Base-by-base conservation (phyloP, 2,888 invertebrate genomes). In the Hydraecia micacea region DNA sequence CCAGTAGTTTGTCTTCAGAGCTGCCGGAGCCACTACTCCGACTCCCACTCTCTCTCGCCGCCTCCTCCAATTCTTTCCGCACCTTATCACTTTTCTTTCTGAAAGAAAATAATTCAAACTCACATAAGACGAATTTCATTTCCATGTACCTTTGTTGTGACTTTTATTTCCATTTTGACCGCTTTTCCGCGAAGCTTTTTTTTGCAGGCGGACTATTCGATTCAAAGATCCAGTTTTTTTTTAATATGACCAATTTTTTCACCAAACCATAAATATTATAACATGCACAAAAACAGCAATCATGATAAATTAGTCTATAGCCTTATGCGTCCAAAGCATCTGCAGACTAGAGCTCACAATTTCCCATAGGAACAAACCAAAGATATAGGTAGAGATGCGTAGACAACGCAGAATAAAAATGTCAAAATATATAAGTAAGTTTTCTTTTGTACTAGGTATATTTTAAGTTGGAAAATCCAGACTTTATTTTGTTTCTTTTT, bases 51-150 rank as follows among this genome's bases (percentile, higher is more conserved):
- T 98, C 98, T 85, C 97, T 96, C 0, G 98, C 99, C 36, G 99
- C 99, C 92, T 99, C 99, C 95, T 99, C 99, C 70, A 99, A 95
- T 91, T 99, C 99, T 93, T 98, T 98, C 92, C 98, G 98, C 93
- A 99, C 97, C 95, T 98, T 98, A 87, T 98, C 98, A 94, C 98
- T 98, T 93, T 98, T 98, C 97, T 98, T 98, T 95, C 99, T 99
- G 97, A 70, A 97, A 97, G 77, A 83, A 87, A 83, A 80, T 36
- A 80, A 66, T 75, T 73, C 42, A 60, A 66, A 71, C 68, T 70
- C 63, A 75, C 71, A 85, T 86, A 83, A 82, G 75, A 84, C 67
- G 73, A 60, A 81, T 49, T 65, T 58, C 69, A 81, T 49, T 65
- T 58, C 69, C 6, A 52, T 58, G 49, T 58, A 65, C 46, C 25